These are phyloP conservation scores for Anas capensis DNA, from an alignment of 2,797 vertebrate species.

Conservation along the genomic window DNA sequence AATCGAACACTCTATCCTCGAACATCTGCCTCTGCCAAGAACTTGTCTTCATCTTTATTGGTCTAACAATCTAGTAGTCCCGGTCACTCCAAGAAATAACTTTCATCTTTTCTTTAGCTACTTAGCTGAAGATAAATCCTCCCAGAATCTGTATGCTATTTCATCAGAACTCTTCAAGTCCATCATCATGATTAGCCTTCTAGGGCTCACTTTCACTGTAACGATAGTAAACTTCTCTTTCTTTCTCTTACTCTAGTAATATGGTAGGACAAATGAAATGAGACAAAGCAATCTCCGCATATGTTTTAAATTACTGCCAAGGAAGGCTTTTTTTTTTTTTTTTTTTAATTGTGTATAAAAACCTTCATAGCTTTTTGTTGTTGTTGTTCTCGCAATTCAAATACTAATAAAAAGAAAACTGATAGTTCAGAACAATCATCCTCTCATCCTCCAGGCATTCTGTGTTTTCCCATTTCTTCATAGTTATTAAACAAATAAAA, in stretches of 20 bases:
- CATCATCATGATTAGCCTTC: not conserved
- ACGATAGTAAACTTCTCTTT: not conserved
- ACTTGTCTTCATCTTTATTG: not conserved
- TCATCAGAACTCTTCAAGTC: not conserved
- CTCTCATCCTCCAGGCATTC: not conserved
- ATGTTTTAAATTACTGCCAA: not conserved
- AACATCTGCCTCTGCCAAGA: not conserved
- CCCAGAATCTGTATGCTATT: not conserved
- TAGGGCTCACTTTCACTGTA: not conserved
- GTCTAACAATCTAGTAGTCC: not conserved
- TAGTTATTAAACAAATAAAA: not conserved
- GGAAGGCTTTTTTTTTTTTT: not conserved
- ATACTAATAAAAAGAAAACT: not conserved
- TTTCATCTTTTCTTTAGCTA: not conserved
- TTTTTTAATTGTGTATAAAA: not conserved
- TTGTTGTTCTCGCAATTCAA: not conserved
- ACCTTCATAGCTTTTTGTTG: not conserved
- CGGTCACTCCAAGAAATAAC: not conserved
- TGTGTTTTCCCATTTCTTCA: not conserved
- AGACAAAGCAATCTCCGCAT: not conserved
- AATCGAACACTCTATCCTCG: not conserved
- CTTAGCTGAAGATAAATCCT: not conserved
- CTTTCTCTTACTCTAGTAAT: not conserved
- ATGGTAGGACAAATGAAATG: not conserved
- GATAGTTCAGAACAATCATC: not conserved